Conservation (phyloP, 1,140 invertebrate species). For the Heliconius congener region DNA sequence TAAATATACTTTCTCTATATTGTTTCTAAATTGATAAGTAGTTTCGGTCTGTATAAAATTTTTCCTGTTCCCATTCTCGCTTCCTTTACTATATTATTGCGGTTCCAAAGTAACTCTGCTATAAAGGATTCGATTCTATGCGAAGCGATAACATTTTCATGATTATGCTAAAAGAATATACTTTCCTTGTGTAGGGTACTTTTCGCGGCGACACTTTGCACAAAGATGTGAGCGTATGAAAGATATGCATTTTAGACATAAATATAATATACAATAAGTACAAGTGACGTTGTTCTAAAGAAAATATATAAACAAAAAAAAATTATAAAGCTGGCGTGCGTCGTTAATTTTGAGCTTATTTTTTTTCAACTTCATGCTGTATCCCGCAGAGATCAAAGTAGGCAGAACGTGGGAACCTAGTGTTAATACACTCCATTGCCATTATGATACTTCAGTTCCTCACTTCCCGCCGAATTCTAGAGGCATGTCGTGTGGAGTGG, state of each 20-base stretch:
- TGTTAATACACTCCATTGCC: too few relatives aligned
- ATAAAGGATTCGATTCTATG: constrained; percentile 58
- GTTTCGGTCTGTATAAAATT: constrained; percentile 14
- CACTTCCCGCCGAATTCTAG: too few relatives aligned
- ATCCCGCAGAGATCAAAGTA: too few relatives aligned
- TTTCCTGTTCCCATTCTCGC: constrained; percentile 15
- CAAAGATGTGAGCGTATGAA: constrained; percentile 7
- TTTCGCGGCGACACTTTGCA: constrained; percentile 30
- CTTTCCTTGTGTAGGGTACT: constrained; percentile 44
- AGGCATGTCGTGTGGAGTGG: too few relatives aligned
- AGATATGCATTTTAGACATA: neutral
- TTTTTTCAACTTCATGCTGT: too few relatives aligned
- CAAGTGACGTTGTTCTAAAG: neutral
- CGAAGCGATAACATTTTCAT: constrained; percentile 61
- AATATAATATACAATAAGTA: neutral
- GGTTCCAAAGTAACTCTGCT: constrained; percentile 50
- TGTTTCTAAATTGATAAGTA: constrained; percentile 8
- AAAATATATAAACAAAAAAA: neutral
- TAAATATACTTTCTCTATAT: neutral
- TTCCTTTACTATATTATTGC: constrained; percentile 36
- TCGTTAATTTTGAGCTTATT: too few relatives aligned
- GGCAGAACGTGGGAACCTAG: too few relatives aligned
- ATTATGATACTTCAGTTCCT: too few relatives aligned
- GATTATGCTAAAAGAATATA: constrained; percentile 54
- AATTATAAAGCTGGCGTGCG: too few relatives aligned